Percentiles rank a stretch among this genome's conserved stretches.
These are phyloP conservation scores for Venturia canescens DNA, from an alignment of 1,140 invertebrate genomes.

Conservation along the genomic window DNA sequence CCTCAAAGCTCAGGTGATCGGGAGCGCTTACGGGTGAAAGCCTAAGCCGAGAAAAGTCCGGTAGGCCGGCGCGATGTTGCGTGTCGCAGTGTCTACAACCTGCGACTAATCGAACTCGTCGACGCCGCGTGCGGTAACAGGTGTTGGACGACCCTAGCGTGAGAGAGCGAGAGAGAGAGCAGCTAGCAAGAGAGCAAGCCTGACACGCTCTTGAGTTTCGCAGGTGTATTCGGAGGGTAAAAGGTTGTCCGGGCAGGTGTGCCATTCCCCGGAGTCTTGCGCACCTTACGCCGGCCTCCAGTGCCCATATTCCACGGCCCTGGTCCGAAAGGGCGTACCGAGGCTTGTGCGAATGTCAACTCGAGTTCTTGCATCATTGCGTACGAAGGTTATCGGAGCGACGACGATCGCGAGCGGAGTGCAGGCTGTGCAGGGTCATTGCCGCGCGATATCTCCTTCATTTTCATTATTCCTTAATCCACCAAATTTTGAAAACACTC, in stretches of 20 bases:
- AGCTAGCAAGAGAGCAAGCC: neutral
- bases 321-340: neutral
- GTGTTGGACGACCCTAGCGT: conserved; percentile 46
- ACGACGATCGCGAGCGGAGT: neutral
- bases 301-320: neutral
- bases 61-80: conserved; percentile 1
- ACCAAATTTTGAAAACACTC: too few relatives aligned
- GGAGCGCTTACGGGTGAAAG: neutral
- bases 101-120: conserved; percentile 27
- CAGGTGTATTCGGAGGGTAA: conserved; percentile 46
- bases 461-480: too few relatives aligned
- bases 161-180: neutral
- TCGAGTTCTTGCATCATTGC: too few relatives aligned
- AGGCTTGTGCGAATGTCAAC: neutral
- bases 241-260: conserved; percentile 23
- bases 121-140: conserved; percentile 50
- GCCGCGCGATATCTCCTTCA: too few relatives aligned
- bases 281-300: neutral
- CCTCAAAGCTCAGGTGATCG: neutral
- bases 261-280: conserved; percentile 13
- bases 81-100: conserved; percentile 2
- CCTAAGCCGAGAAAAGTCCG: neutral
- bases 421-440: too few relatives aligned
- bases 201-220: conserved; percentile 34
- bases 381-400: too few relatives aligned